Base-by-base conservation (phyloP, 2,797 vertebrate genomes). In the Melanotaenia pygmaea region DNA sequence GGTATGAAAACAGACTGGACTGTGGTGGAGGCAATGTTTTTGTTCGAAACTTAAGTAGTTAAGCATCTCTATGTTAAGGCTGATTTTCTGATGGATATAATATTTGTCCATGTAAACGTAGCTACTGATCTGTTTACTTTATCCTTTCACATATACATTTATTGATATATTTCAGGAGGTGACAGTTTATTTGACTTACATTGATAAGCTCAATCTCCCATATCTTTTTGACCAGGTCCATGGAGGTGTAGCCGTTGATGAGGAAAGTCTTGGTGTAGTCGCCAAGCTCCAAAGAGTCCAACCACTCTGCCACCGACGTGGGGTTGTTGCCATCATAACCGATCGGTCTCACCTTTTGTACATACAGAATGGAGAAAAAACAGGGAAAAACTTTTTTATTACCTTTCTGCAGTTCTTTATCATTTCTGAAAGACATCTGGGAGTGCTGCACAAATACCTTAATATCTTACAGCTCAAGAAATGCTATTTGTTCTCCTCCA, bases 121-220 rank as follows among this genome's bases (percentile, higher is more conserved):
- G 12, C 38, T 14, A 3, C 38, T 4, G 13, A 40, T 40, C 3
- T 3, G 13, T 9, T 40, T 12, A 16, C 22, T 24, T 34, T 65
- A 38, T 37, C 54, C 16, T 76, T 30, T 40, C 20, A 24, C 37
- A 37, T 11, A 10, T 1, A 37, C 11, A 37, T 37, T 37, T 28
- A 28, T 28, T 28, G 3, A 28, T 28, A 28, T 28, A 28, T 37
- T 37, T 37, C 37, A 37, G 37, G 37, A 37, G 3, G 3, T 12
- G 3, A 14, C 3, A 4, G 13, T 13, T 10, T 1, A 0, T 2
- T 1, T 3, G 79, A 97, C 98, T 98, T 93, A 99, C 98, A 58
- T 99, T 99, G 86, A 99, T 97, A 93, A 99, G 96, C 90, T 99
- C 98, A 54, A 98, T 97, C 86, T 99, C 98, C 98, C 98, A 99